Evolutionary conservation across 2,888 invertebrate genomes (phyloP).

Genomic region (Xylota segnis): DNA sequence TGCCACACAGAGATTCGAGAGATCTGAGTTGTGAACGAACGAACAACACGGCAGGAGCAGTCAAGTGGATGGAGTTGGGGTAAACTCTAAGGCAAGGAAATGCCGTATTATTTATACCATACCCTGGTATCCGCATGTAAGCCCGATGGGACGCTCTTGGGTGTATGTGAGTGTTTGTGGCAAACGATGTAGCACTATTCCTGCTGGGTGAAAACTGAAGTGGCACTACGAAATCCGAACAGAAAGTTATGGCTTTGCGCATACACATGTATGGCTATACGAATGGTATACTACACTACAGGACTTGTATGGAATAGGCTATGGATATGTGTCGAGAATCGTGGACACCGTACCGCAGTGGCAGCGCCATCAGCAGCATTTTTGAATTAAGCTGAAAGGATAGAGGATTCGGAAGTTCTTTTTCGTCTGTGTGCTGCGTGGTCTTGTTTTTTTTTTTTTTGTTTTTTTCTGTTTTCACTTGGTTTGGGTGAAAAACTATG

Average conservation of each 20-base stretch:
- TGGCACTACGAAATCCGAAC: slow-evolving; percentile 74
- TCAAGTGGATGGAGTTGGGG: slow-evolving; percentile 62
- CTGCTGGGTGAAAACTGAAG: slow-evolving; percentile 74
- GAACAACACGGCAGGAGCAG: slow-evolving; percentile 46
- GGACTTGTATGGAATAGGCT: slow-evolving; percentile 60
- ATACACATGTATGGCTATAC: slow-evolving; percentile 47
- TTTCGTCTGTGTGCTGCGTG: background rate
- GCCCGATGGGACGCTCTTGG: slow-evolving; percentile 15
- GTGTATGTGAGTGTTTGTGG: slow-evolving; percentile 34
- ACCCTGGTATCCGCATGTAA: slow-evolving; percentile 74
- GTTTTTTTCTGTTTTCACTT: slow-evolving; percentile 17
- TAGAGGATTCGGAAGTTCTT: slow-evolving; percentile 55
- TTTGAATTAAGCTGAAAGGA: slow-evolving; percentile 75
- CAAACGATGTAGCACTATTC: slow-evolving; percentile 74
- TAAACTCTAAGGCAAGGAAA: slow-evolving; percentile 75
- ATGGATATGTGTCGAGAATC: slow-evolving; percentile 61
- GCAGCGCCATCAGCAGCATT: slow-evolving; percentile 56
- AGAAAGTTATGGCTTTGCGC: slow-evolving; percentile 73
- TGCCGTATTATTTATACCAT: slow-evolving; percentile 76
- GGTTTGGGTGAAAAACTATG: slow-evolving; percentile 12
- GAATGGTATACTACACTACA: slow-evolving; percentile 7
- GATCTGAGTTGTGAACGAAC: slow-evolving; percentile 68
- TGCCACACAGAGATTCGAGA: slow-evolving; percentile 73
- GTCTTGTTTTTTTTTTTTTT: background rate
- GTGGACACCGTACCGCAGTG: slow-evolving; percentile 69